Evolutionary conservation across 2,888 invertebrate genomes (phyloP), one percentile per base, ranked within the genome.

Genomic region (Drosophila greeni): DNA sequence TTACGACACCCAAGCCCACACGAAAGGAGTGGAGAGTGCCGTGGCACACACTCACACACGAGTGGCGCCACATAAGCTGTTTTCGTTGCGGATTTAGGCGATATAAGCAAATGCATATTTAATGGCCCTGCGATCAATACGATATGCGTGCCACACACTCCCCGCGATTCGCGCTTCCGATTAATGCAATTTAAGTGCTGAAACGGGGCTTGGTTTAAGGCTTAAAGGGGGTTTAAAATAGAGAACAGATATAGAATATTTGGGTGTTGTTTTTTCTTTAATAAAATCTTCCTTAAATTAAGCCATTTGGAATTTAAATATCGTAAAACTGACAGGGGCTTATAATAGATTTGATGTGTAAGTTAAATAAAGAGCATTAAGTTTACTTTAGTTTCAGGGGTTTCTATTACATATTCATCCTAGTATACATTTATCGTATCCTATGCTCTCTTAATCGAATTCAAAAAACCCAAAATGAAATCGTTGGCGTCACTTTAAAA

Each of bases 51-150:
- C 60, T 52, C 51, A 56, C 37, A 23, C 58, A 45, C 66, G 72
- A 60, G 67, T 73, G 70, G 61, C 69, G 74, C 78, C 70, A 55
- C 81, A 79, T 80, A 81, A 80, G 79, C 79, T 81, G 81, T 76
- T 76, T 80, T 79, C 79, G 79, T 66, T 69, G 74, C 78, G 81
- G 81, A 76, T 81, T 80, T 76, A 60, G 76, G 40, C 75, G 81
- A 81, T 81, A 80, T 80, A 81, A 83, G 78, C 66, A 81, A 80
- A 80, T 83, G 80, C 84, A 80, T 85, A 80, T 80, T 80, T 80
- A 80, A 80, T 85, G 85, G 82, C 75, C 73, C 71, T 71, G 75
- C 78, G 84, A 81, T 78, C 75, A 75, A 66, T 74, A 57, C 49
- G 80, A 64, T 54, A 61, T 59, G 49, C 66, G 58, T 47, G 29